A percentile compares a stretch with the other conserved stretches of the same genome.
Evolutionary conservation across 2,113 vertebrate genomes (phyloP).

Genomic region (Trematomus loennbergii): DNA sequence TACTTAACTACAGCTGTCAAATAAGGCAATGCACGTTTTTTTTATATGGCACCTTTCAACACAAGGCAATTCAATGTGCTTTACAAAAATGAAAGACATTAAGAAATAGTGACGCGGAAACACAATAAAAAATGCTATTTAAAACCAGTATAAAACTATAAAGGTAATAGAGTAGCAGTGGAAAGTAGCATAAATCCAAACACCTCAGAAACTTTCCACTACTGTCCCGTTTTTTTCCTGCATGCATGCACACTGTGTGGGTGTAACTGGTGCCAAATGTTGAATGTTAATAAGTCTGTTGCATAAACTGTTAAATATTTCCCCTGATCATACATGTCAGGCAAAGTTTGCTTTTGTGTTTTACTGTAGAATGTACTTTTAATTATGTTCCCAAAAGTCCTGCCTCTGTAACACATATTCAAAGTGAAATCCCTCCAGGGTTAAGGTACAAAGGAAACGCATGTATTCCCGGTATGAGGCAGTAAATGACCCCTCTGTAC

Average conservation of each 20-base stretch:
- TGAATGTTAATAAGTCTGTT: neutral
- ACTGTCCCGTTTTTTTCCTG: neutral
- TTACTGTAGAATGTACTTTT: neutral
- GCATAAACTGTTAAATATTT: neutral
- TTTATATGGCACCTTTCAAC: too few relatives aligned
- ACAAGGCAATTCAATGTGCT: too few relatives aligned
- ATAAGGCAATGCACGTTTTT: too few relatives aligned
- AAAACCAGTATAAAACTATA: too few relatives aligned
- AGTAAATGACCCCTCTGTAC: conserved; percentile 12
- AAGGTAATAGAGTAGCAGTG: neutral
- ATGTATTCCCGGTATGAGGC: conserved; percentile 66
- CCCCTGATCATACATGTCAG: neutral
- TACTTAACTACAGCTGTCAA: too few relatives aligned
- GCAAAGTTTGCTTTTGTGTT: neutral
- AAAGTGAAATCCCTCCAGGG: neutral
- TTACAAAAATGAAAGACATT: too few relatives aligned
- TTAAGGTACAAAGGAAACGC: conserved; percentile 10
- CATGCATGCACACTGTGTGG: neutral
- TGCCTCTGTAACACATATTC: neutral
- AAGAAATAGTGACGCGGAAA: too few relatives aligned
- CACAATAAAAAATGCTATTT: too few relatives aligned
- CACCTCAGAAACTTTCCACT: neutral
- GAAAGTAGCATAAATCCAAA: neutral
- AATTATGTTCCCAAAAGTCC: conserved; percentile 26
- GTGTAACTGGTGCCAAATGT: neutral